Evolutionary conservation across 64 coral and sea anemone genomes (phyloP).

Genomic region (Pocillopora verrucosa): DNA sequence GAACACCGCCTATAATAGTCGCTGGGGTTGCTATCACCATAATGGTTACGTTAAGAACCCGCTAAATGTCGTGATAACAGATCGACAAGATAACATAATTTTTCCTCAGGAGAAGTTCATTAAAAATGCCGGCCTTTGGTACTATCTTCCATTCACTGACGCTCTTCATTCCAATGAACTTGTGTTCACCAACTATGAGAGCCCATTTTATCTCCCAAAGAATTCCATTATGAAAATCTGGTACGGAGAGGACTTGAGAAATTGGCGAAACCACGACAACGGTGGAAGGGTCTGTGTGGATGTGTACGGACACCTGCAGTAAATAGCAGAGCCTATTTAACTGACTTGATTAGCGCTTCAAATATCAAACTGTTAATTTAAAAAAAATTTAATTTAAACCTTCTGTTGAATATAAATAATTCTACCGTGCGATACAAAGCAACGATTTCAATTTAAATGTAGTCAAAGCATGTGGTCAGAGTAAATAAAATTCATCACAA

Average conservation of each 20-base stretch:
- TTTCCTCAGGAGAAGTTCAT: conserved; percentile 37
- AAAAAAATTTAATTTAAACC: too few relatives aligned
- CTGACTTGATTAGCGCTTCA: too few relatives aligned
- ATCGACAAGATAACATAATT: conserved; percentile 1
- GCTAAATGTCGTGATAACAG: conserved; percentile 48
- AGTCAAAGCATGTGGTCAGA: neutral
- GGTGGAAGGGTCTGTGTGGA: conserved; percentile 56
- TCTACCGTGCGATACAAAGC: neutral
- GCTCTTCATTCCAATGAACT: conserved; percentile 37
- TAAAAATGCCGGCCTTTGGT: conserved; percentile 35
- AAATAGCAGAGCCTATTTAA: neutral
- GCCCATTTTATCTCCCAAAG: conserved; percentile 36
- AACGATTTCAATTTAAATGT: neutral
- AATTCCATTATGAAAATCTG: conserved; percentile 10
- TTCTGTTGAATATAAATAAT: neutral
- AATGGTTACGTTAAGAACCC: neutral
- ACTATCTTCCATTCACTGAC: conserved; percentile 38
- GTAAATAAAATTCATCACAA: neutral
- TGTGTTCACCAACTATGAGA: conserved; percentile 44
- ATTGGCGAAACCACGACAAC: neutral
- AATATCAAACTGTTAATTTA: too few relatives aligned
- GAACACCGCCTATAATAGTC: conserved; percentile 29
- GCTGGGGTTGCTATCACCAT: conserved; percentile 52
- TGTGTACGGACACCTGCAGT: conserved; percentile 36
- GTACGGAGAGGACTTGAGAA: conserved; percentile 55